Evolutionary conservation across 2,113 vertebrate genomes (phyloP), one percentile per base, ranked within the genome.

Genomic region (Hippocampus barbouri): DNA sequence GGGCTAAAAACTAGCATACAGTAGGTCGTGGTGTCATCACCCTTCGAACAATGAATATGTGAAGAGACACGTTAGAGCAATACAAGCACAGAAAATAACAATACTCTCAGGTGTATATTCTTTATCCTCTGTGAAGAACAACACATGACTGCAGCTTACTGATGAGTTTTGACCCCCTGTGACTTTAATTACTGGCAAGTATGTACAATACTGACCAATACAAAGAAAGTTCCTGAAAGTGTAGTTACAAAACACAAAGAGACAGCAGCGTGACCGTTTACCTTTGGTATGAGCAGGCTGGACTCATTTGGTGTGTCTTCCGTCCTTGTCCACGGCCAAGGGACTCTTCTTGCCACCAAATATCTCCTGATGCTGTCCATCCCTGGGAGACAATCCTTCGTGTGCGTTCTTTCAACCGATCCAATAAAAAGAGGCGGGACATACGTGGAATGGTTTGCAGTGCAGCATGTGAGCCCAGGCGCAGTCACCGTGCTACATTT

Each of bases 231-330:
- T 20, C 53, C 6, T 62, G 1, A 27, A 56, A 56, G 21, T 56
- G 2, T n/a, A 56, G 21, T 54, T 10, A 3, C 8, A 21, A 54
- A 23, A 21, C 9, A 23, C 53, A 23, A 56, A 4, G 2, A 10
- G 53, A 21, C n/a, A 23, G 21, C 10, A 23, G 45, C 41, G 8
- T 21, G 21, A 56, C 11, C 3, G 23, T 67, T 89, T 91, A 98
- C 96, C 94, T 95, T 93, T 56, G 93, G 78, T 73, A 98, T 83
- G 67, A 97, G 90, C 0, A 90, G 93, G 65, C 85, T 90, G 67
- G 72, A 86, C 82, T 96, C 92, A 10, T 77, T 71, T 9, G 71
- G 73, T 1, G 78, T 62, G 0, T 23, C 62, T 53, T 75, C 68
- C 40, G 25, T 74, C 25, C 20, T 76, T 7, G 40, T 60, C 89